Conservation (phyloP, 2,888 invertebrate genomes). For the Actias luna region DNA sequence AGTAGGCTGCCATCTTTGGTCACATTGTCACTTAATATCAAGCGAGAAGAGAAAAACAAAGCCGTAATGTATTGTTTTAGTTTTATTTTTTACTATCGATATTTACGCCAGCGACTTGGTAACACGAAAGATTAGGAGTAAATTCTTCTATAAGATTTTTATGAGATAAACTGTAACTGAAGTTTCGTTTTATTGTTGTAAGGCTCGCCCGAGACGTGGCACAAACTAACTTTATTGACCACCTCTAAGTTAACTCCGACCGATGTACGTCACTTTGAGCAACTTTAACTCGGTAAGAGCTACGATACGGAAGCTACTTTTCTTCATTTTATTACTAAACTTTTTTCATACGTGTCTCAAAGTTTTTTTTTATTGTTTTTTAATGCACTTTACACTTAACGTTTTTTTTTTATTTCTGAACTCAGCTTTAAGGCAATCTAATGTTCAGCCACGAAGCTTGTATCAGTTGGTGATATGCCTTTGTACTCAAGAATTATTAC, state of each 20-base stretch:
- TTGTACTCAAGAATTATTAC: conserved; percentile 48
- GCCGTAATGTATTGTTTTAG: neutral
- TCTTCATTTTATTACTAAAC: conserved; percentile 74
- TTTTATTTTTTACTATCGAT: neutral
- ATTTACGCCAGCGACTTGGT: neutral
- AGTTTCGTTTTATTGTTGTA: conserved; percentile 59
- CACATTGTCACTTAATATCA: too few relatives aligned
- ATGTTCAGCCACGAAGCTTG: conserved; percentile 44
- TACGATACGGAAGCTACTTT: conserved; percentile 63
- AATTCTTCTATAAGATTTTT: conserved; percentile 22
- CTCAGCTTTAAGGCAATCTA: conserved; percentile 40
- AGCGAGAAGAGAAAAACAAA: too few relatives aligned
- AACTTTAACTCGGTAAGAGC: conserved; percentile 72
- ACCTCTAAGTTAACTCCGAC: conserved; percentile 60
- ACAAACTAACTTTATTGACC: conserved; percentile 69
- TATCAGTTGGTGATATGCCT: conserved; percentile 66
- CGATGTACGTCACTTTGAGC: conserved; percentile 66
- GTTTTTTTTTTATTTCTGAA: conserved; percentile 35
- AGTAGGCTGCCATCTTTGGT: too few relatives aligned
- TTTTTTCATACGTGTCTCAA: conserved; percentile 69
- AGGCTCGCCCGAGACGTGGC: conserved; percentile 49
- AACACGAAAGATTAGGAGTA: neutral
- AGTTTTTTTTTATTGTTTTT: conserved; percentile 49
- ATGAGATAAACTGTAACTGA: conserved; percentile 26
- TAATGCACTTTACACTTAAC: conserved; percentile 23